Percentiles rank a stretch among this genome's conserved stretches.
Conservation (phyloP, 1,140 invertebrate genomes). For the Caerostris extrusa region DNA sequence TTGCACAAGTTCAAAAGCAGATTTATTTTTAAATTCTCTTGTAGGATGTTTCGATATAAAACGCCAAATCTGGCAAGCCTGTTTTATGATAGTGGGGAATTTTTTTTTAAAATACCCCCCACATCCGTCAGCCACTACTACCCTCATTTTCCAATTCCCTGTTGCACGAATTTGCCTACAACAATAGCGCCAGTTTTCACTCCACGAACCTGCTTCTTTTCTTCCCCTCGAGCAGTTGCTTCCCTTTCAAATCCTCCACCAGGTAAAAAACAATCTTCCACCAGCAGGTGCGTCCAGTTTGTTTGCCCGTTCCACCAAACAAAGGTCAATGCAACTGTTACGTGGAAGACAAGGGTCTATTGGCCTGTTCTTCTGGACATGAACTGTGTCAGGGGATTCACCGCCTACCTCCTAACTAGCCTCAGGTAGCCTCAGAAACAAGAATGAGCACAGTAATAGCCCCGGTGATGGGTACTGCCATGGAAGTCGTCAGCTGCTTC, state of each 20-base stretch:
- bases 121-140: conserved; percentile 18
- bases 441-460: background rate
- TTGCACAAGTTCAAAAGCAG: too few species aligned
- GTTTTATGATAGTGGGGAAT: background rate
- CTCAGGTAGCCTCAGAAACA: background rate
- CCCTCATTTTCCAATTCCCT: conserved; percentile 52
- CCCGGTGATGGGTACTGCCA: background rate
- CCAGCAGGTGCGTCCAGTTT: conserved; percentile 63
- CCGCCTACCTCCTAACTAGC: conserved; percentile 30
- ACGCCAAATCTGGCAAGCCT: conserved; percentile 2
- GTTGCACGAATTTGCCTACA: conserved; percentile 47
- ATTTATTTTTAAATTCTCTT: background rate
- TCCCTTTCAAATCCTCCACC: conserved; percentile 37
- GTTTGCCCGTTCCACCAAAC: conserved; percentile 31
- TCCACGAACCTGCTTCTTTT: conserved; percentile 35
- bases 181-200: conserved; percentile 60
- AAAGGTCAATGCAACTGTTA: conserved; percentile 68
- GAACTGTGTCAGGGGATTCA: conserved; percentile 1
- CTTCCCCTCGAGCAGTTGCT: conserved; percentile 28
- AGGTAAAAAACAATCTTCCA: conserved; percentile 39
- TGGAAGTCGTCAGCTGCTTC: background rate
- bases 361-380: conserved; percentile 8
- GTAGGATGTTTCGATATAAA: background rate
- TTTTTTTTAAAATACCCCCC: background rate
- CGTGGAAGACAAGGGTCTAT: conserved; percentile 28